Conservation (phyloP, 2,888 invertebrate genomes). For the Lampropteryx suffumata region DNA sequence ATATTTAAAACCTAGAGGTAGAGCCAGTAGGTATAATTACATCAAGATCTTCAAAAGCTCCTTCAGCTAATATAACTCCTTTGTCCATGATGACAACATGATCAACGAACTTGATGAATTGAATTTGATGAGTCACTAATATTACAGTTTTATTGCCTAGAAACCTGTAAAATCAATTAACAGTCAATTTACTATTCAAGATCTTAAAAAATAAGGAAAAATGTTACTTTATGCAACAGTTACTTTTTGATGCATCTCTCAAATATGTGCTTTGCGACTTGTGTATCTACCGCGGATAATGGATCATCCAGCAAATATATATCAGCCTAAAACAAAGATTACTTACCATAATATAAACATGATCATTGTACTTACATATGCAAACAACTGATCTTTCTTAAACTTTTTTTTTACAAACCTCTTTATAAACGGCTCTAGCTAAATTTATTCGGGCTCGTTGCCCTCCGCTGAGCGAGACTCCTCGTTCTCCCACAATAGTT, state of each 20-base stretch:
- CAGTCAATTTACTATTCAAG: neutral
- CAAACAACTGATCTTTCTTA: no score
- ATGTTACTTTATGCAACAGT: neutral
- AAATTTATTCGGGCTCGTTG: constrained; percentile 87
- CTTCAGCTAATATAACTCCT: constrained; percentile 62
- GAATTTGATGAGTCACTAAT: constrained; percentile 92
- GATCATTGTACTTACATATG: no score
- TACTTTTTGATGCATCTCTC: constrained; percentile 85
- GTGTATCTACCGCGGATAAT: constrained; percentile 88
- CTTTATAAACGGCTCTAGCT: constrained; percentile 86
- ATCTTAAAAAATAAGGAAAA: no score
- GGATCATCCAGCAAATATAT: constrained; percentile 90
- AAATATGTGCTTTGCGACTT: constrained; percentile 87
- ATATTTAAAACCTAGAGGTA: neutral
- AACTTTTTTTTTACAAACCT: constrained; percentile 44
- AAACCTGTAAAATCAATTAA: constrained; percentile 49
- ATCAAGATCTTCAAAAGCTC: constrained; percentile 61
- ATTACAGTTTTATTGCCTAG: constrained; percentile 88
- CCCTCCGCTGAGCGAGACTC: constrained; percentile 92
- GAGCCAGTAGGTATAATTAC: constrained; percentile 43
- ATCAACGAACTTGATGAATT: constrained; percentile 88
- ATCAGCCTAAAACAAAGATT: constrained; percentile 78
- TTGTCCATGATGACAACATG: constrained; percentile 76
- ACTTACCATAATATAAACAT: neutral
- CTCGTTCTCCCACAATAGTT: constrained; percentile 93